Evolutionary conservation across 1,140 invertebrate genomes (phyloP).

Genomic region (Platyscapa corneri): DNA sequence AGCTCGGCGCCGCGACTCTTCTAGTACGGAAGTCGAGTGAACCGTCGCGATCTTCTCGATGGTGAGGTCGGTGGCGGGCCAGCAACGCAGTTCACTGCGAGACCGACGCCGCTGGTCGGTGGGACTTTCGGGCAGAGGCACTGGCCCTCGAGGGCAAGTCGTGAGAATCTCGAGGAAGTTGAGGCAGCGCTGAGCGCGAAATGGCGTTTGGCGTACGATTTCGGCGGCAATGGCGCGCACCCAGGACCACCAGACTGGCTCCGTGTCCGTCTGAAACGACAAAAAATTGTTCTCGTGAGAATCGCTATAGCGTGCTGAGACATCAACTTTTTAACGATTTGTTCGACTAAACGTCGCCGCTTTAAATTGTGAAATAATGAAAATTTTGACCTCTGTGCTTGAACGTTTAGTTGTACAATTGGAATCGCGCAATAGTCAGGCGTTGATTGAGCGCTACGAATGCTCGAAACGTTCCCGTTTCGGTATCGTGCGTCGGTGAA

Average conservation of each 20-base stretch:
- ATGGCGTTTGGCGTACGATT: slow-evolving; percentile 78
- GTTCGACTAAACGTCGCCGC: no score
- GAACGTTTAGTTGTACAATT: no score
- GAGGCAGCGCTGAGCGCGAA: slow-evolving; percentile 73
- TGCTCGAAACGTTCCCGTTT: no score
- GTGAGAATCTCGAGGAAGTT: slow-evolving; percentile 73
- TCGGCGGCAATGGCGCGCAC: slow-evolving; percentile 78
- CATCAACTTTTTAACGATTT: no score
- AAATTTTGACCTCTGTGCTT: no score
- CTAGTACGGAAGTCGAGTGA: slow-evolving; percentile 43
- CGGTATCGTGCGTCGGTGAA: no score
- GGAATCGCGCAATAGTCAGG: no score
- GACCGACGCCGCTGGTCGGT: slow-evolving; percentile 67
- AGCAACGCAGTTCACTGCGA: slow-evolving; percentile 68
- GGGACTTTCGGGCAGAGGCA: slow-evolving; percentile 67
- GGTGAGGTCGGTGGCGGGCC: slow-evolving; percentile 58
- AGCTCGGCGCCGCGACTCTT: slow-evolving; percentile 59
- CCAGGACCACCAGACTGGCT: slow-evolving; percentile 78
- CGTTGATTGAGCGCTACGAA: no score
- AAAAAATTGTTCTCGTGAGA: slow-evolving; percentile 19
- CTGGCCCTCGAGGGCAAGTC: slow-evolving; percentile 66
- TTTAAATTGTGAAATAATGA: no score
- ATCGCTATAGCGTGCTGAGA: no score
- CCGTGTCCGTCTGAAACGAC: slow-evolving; percentile 74
- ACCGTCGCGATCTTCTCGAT: slow-evolving; percentile 52